Conservation (phyloP, 2,113 vertebrate genomes). For the Prochilodus magdalenae region DNA sequence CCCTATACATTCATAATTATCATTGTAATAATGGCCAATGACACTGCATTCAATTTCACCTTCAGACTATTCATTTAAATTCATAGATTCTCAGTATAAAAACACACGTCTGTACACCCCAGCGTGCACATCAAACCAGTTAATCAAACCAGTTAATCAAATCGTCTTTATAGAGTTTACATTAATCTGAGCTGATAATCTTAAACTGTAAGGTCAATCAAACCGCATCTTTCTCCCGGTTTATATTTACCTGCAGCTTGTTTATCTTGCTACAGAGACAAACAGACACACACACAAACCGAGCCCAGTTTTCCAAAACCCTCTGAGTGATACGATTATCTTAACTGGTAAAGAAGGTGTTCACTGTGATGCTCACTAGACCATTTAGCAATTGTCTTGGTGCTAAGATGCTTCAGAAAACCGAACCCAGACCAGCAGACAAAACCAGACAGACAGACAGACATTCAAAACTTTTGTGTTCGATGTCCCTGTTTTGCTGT, state of each 20-base stretch:
- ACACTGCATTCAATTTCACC: too few species aligned
- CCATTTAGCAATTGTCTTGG: too few species aligned
- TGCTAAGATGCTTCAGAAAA: too few species aligned
- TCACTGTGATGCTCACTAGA: too few species aligned
- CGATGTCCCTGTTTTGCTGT: conserved; percentile 12
- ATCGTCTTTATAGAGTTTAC: conserved; percentile 5
- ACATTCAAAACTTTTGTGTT: background rate
- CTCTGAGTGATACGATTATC: too few species aligned
- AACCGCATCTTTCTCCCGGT: background rate
- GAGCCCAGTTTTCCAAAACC: too few species aligned
- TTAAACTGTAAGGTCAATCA: background rate
- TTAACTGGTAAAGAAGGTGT: too few species aligned
- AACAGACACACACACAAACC: background rate
- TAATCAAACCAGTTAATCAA: background rate
- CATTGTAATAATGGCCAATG: background rate
- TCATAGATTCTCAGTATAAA: background rate
- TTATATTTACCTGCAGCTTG: background rate
- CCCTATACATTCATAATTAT: background rate
- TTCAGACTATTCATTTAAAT: too few species aligned
- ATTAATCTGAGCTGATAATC: background rate
- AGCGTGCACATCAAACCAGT: background rate
- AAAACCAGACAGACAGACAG: background rate
- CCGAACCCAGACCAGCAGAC: too few species aligned
- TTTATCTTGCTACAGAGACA: background rate
- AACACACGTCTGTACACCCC: background rate